Conservation (phyloP, 1,140 invertebrate genomes). For the Nephotettix cincticeps region DNA sequence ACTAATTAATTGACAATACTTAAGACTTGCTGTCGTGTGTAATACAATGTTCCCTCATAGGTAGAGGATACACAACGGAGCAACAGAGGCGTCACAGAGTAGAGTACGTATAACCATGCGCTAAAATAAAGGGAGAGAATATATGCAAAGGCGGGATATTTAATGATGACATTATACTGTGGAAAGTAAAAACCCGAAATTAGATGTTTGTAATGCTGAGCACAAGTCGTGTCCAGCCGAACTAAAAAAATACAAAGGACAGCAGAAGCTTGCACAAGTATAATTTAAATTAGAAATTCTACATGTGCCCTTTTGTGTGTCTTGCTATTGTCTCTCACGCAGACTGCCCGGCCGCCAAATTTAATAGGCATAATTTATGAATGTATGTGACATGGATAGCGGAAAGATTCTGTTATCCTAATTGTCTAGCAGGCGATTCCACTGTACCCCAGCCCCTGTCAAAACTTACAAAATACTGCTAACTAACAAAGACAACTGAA, state of each 20-base stretch:
- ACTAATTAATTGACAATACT: no score
- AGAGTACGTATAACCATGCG: no score
- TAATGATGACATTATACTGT: background rate
- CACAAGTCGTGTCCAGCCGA: background rate
- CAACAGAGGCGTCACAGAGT: no score
- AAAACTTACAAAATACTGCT: no score
- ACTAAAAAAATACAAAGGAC: conserved; percentile 4
- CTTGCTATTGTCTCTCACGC: conserved; percentile 2
- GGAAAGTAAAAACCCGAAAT: background rate
- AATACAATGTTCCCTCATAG: no score
- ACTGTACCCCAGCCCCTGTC: no score
- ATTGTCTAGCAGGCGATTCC: background rate
- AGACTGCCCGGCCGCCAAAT: background rate
- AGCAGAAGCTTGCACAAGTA: background rate
- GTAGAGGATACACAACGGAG: no score
- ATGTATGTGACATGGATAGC: conserved; percentile 12
- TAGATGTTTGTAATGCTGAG: background rate
- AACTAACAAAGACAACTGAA: no score
- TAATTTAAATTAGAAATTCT: conserved; percentile 8
- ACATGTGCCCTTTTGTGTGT: conserved; percentile 1
- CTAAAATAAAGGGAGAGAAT: no score
- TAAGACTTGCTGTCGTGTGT: no score
- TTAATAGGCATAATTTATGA: conserved; percentile 13
- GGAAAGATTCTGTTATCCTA: conserved; percentile 4
- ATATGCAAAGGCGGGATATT: no score